phyloP scores from a whole-genome alignment of 2,113 vertebrate genomes.

The Notarius quadriscutis region DNA sequence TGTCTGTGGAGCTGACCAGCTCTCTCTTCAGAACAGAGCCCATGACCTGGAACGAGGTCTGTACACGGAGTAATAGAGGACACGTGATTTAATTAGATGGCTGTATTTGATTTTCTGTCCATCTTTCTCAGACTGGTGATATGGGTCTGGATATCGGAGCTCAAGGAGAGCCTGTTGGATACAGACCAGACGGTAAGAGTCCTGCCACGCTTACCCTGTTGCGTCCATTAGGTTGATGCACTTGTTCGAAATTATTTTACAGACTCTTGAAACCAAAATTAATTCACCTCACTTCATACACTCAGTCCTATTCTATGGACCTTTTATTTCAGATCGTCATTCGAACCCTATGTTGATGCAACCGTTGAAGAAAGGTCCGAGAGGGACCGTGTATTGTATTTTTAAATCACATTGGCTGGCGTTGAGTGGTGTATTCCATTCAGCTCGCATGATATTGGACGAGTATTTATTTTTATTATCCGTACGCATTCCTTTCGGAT shows the following conservation, averaged over 20 bases:
- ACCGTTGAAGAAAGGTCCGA: no score
- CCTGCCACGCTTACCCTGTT: background rate
- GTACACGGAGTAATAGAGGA: background rate
- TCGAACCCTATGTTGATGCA: background rate
- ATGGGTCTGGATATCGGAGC: constrained; percentile 92
- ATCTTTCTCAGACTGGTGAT: constrained; percentile 81
- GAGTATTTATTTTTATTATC: no score
- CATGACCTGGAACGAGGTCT: constrained; percentile 97
- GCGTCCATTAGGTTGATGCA: background rate
- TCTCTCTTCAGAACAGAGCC: constrained; percentile 97
- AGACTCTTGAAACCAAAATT: background rate
- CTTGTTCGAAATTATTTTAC: background rate
- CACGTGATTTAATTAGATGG: background rate
- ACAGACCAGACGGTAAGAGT: constrained; percentile 88
- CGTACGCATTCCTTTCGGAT: no score
- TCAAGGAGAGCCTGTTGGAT: constrained; percentile 93
- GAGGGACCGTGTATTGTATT: no score
- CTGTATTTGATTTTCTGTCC: background rate
- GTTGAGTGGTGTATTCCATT: no score
- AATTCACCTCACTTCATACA: no score
- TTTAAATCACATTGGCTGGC: no score
- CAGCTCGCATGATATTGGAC: no score
- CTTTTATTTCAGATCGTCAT: background rate
- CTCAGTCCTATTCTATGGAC: no score
- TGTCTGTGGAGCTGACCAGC: constrained; percentile 95